Evolutionary conservation across 2,888 invertebrate species (phyloP).

Genomic region (Dendrolimus pini): DNA sequence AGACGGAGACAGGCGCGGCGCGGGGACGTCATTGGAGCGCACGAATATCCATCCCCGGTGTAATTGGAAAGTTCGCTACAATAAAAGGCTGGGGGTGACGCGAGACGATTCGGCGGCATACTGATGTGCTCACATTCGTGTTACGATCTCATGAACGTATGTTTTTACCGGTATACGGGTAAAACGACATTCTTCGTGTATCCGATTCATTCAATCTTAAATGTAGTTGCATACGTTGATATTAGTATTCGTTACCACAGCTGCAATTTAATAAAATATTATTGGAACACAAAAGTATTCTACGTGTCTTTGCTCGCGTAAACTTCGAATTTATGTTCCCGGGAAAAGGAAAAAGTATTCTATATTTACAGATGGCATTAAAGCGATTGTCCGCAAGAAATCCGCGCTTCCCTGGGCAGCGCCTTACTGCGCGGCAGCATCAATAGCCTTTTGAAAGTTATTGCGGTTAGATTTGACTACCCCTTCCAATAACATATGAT

Average conservation of each 20-base stretch:
- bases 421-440: too few species aligned
- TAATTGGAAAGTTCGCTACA: slow-evolving; percentile 59
- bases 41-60: slow-evolving; percentile 48
- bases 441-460: too few species aligned
- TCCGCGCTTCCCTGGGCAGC: too few species aligned
- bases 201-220: not conserved
- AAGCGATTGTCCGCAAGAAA: too few species aligned
- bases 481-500: too few species aligned
- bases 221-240: not conserved
- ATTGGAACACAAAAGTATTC: not conserved
- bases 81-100: slow-evolving; percentile 49
- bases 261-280: not conserved
- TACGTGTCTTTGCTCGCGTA: too few species aligned
- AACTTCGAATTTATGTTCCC: too few species aligned
- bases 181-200: not conserved
- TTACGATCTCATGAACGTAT: not conserved
- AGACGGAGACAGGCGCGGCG: slow-evolving; percentile 8
- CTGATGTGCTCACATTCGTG: slow-evolving; percentile 26
- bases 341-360: too few species aligned
- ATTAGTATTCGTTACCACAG: not conserved
- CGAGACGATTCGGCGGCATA: slow-evolving; percentile 32
- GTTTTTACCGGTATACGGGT: not conserved
- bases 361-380: too few species aligned
- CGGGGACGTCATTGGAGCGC: slow-evolving; percentile 20
- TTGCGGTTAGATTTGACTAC: too few species aligned